Evolutionary conservation across 64 coral and sea anemone species (phyloP).

Genomic region (Cladopsammia gracilis): DNA sequence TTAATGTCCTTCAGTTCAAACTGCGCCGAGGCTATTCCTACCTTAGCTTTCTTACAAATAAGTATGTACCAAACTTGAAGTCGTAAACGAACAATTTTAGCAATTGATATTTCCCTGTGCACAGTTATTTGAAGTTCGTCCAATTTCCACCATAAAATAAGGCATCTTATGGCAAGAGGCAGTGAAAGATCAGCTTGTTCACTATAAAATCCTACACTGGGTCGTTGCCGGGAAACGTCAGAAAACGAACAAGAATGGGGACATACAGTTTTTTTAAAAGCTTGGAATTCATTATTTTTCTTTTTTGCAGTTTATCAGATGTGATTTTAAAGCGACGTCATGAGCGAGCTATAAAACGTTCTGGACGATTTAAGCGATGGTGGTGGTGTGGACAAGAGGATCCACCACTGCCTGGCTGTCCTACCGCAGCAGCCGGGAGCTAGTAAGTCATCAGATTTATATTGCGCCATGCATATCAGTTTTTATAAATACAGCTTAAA

Average conservation of each 20-base stretch:
- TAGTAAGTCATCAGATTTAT: background rate
- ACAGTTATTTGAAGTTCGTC: no score
- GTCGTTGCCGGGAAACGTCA: background rate
- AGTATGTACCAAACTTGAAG: no score
- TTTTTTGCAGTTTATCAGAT: conserved; percentile 1
- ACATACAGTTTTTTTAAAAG: no score
- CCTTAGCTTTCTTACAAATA: no score
- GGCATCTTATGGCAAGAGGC: background rate
- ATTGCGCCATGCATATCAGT: background rate
- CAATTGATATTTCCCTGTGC: no score
- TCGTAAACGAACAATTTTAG: no score
- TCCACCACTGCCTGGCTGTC: background rate
- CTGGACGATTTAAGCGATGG: conserved; percentile 27
- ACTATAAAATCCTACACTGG: no score
- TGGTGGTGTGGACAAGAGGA: background rate
- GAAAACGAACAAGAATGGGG: background rate
- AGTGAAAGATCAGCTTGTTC: no score
- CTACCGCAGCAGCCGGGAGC: background rate
- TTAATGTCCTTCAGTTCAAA: no score
- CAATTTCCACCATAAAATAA: background rate
- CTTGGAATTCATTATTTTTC: background rate
- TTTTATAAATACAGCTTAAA: no score
- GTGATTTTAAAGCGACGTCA: background rate
- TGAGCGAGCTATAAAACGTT: background rate
- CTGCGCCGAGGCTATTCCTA: no score